Percentiles rank a stretch among this genome's conserved stretches.
Conservation (phyloP, 2,888 invertebrate species). For the Volucella zonaria region DNA sequence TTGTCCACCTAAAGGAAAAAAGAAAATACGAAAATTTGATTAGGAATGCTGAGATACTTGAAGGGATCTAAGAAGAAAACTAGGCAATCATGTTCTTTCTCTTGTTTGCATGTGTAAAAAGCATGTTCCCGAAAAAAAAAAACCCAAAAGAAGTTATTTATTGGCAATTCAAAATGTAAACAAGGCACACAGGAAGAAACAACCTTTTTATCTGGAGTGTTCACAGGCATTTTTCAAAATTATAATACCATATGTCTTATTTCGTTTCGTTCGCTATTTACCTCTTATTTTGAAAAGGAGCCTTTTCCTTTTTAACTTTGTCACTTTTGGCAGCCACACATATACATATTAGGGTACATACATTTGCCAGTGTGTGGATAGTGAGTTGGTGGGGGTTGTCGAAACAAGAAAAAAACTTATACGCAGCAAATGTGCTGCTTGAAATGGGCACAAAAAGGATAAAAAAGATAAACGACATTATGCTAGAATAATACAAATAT, state of each 20-base stretch:
- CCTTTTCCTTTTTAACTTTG: constrained; percentile 30
- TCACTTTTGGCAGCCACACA: constrained; percentile 47
- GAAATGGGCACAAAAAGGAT: constrained; percentile 44
- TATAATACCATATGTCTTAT: constrained; percentile 34
- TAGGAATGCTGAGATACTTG: background rate
- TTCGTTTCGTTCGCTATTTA: constrained; percentile 28
- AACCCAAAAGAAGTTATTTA: constrained; percentile 3
- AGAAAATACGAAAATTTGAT: background rate
- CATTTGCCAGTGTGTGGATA: background rate
- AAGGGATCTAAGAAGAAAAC: background rate
- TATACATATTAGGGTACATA: background rate
- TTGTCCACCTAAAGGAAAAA: constrained; percentile 81
- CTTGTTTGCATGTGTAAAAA: background rate
- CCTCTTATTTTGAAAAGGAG: constrained; percentile 1
- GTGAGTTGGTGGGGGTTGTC: background rate
- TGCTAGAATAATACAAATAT: constrained; percentile 67
- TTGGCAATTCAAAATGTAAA: constrained; percentile 32
- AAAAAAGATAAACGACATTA: constrained; percentile 53
- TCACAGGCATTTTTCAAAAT: constrained; percentile 17
- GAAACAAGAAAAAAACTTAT: constrained; percentile 2
- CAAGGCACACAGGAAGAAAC: constrained; percentile 3
- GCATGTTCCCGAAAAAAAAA: background rate
- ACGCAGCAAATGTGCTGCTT: constrained; percentile 44
- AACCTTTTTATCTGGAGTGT: background rate
- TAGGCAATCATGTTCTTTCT: background rate